These are phyloP conservation scores for Hassar affinis DNA, from an alignment of 2,113 vertebrate species.

Conservation along the genomic window DNA sequence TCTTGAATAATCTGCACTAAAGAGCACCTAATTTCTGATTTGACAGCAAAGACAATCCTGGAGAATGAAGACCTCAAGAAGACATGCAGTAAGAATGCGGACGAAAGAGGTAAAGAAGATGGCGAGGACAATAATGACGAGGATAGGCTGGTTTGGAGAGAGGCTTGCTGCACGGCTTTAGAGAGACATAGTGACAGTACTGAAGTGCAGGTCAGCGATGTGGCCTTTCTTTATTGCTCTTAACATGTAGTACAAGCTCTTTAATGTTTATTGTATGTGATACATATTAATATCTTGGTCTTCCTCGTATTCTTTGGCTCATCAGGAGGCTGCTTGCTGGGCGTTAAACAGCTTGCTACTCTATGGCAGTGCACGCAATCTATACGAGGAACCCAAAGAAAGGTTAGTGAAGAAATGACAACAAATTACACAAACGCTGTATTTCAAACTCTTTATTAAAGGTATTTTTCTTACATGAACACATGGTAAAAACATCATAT, in stretches of 20 bases:
- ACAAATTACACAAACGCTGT: not conserved
- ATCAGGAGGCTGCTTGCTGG: slow-evolving; percentile 89
- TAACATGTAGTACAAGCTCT: not conserved
- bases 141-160: slow-evolving; percentile 81
- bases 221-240: no score
- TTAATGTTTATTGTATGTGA: not conserved
- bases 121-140: slow-evolving; percentile 78
- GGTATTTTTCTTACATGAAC: not conserved
- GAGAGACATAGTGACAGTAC: slow-evolving; percentile 78
- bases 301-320: not conserved
- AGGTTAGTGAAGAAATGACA: slow-evolving; percentile 67
- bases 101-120: slow-evolving; percentile 58
- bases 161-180: slow-evolving; percentile 82
- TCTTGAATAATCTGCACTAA: not conserved
- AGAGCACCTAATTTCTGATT: not conserved
- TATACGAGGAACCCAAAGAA: slow-evolving; percentile 81
- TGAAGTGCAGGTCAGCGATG: slow-evolving; percentile 79
- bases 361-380: slow-evolving; percentile 74
- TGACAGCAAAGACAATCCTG: slow-evolving; percentile 87
- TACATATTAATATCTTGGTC: not conserved
- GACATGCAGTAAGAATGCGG: slow-evolving; percentile 70
- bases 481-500: not conserved
- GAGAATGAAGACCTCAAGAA: slow-evolving; percentile 80
- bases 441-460: not conserved
- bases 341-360: slow-evolving; percentile 87